phyloP scores from a whole-genome alignment of 2,113 vertebrate genomes.

The Chrysemys picta region DNA sequence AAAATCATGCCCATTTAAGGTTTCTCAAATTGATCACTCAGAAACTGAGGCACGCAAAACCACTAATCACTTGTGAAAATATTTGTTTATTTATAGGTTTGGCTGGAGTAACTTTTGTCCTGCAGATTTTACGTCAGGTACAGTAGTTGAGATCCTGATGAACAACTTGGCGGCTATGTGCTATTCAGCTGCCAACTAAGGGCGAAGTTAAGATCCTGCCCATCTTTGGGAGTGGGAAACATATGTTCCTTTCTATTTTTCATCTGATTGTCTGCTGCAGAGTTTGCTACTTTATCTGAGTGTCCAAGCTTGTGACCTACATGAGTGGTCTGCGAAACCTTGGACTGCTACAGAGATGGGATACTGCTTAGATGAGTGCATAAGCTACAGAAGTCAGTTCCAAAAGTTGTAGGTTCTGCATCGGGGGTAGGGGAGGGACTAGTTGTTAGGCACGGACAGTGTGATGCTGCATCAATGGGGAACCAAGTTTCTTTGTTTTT shows the following conservation, averaged over 20 bases:
- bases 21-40: neutral
- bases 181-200: neutral
- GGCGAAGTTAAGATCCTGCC: neutral
- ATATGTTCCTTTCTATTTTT: neutral
- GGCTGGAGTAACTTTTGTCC: neutral
- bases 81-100: neutral
- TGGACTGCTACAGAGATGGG: neutral
- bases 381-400: neutral
- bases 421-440: neutral
- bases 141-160: neutral
- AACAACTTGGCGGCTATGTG: neutral
- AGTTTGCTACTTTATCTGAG: neutral
- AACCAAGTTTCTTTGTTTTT: neutral
- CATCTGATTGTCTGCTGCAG: neutral
- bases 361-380: neutral
- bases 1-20: neutral
- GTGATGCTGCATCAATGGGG: neutral
- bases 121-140: neutral
- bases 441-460: neutral
- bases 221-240: fast-evolving
- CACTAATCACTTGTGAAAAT: neutral
- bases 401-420: neutral
- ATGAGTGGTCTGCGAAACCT: neutral
- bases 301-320: neutral
- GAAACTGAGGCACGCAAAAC: neutral